These are phyloP conservation scores for Chlorodrepanis virens DNA, from an alignment of 2,113 vertebrate genomes.

Conservation along the genomic window DNA sequence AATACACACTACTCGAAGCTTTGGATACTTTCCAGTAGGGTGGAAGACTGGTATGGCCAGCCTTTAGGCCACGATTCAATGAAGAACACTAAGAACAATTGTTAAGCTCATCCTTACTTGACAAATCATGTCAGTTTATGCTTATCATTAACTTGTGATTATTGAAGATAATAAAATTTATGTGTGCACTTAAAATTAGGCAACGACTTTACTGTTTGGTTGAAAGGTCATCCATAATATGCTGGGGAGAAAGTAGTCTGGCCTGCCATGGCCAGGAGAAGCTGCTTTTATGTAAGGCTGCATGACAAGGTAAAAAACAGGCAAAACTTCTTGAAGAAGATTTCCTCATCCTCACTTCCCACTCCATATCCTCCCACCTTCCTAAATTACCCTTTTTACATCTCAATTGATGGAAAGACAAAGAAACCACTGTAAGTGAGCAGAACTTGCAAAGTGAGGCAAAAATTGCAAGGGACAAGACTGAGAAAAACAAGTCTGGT, in stretches of 20 bases:
- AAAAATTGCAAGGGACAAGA: conserved; percentile 46
- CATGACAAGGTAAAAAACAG: conserved; percentile 35
- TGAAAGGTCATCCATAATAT: conserved; percentile 5
- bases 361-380: conserved; percentile 63
- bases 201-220: neutral
- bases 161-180: conserved; percentile 16
- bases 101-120: neutral
- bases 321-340: conserved; percentile 28
- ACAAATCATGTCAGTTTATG: neutral
- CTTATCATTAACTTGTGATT: conserved; percentile 11
- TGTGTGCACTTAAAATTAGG: neutral
- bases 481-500: conserved; percentile 42
- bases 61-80: neutral
- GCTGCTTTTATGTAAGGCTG: conserved; percentile 24
- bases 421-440: conserved; percentile 44
- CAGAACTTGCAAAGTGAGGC: neutral
- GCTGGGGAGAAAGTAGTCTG: neutral
- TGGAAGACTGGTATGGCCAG: neutral
- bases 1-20: neutral
- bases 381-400: conserved; percentile 62
- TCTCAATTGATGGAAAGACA: conserved; percentile 60
- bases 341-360: conserved; percentile 59
- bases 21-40: neutral
- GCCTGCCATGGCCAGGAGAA: neutral
- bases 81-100: neutral